phyloP scores from a whole-genome alignment of 2,797 vertebrate genomes.

The Carapus acus region DNA sequence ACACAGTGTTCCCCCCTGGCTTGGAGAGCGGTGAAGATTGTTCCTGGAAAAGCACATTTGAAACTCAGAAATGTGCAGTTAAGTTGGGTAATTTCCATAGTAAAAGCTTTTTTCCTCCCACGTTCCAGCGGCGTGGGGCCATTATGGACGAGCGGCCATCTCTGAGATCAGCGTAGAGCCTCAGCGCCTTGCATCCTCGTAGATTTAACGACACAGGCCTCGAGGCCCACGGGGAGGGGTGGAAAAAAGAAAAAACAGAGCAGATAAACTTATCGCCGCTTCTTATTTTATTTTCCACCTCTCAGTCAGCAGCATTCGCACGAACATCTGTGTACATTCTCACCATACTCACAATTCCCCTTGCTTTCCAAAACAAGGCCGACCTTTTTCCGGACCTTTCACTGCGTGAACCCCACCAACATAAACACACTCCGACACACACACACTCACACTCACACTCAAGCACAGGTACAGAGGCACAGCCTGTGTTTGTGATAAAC shows the following conservation, averaged over 20 bases:
- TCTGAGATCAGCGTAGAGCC: neutral
- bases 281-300: slow-evolving; percentile 25
- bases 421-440: slow-evolving; percentile 3
- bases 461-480: neutral
- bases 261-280: slow-evolving; percentile 11
- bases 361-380: slow-evolving; percentile 49
- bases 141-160: neutral
- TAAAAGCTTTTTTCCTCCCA: slow-evolving; percentile 3
- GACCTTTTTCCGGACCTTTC: slow-evolving; percentile 34
- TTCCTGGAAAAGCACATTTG: slow-evolving; percentile 16
- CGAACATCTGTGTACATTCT: slow-evolving; percentile 19
- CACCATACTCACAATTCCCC: slow-evolving; percentile 19
- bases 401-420: neutral
- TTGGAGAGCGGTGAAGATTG: slow-evolving; percentile 16
- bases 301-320: slow-evolving; percentile 5
- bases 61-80: slow-evolving; percentile 6
- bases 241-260: neutral
- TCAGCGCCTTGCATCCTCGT: neutral
- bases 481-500: neutral
- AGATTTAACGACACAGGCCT: neutral
- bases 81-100: slow-evolving; percentile 10
- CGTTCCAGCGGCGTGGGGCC: slow-evolving; percentile 1
- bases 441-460: neutral
- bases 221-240: slow-evolving; percentile 3
- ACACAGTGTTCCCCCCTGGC: slow-evolving; percentile 28